Conservation (phyloP, 2,113 vertebrate species). For the Oryzias curvinotus region DNA sequence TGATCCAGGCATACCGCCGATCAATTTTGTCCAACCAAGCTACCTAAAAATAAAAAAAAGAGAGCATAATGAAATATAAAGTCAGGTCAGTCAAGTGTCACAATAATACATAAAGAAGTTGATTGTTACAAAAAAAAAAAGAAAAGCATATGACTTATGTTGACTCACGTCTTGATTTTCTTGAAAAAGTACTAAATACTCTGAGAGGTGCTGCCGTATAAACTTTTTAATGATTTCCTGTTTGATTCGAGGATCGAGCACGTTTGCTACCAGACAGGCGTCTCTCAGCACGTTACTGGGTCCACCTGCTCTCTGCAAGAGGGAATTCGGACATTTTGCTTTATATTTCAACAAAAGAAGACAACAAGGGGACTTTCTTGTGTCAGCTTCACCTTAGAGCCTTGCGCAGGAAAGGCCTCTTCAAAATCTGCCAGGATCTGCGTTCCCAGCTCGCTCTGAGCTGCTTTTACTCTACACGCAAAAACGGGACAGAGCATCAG, state of each 20-base stretch:
- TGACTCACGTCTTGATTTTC: conserved; percentile 96
- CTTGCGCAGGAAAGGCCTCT: conserved; percentile 94
- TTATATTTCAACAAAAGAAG: not conserved
- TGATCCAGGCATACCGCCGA: conserved; percentile 94
- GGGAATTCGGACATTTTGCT: not conserved
- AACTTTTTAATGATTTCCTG: conserved; percentile 99
- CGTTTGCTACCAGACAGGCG: conserved; percentile 93
- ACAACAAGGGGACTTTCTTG: not conserved
- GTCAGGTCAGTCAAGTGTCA: too few species aligned
- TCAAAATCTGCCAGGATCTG: conserved; percentile 98
- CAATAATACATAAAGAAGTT: too few species aligned
- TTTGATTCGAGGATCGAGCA: conserved; percentile 94
- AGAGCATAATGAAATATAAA: not conserved
- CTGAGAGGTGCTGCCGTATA: conserved; percentile 94
- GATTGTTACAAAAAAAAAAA: not conserved
- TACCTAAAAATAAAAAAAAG: conserved; percentile 75
- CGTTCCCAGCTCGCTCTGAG: conserved; percentile 93
- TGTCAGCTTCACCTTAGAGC: conserved; percentile 85
- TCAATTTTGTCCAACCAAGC: conserved; percentile 98
- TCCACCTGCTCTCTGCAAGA: conserved; percentile 85
- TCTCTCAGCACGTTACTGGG: conserved; percentile 95
- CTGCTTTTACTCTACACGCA: conserved; percentile 87
- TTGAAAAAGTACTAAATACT: conserved; percentile 97
- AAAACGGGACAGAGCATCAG: conserved; percentile 20
- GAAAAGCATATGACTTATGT: not conserved